Percentiles rank a stretch among this genome's conserved stretches.
phyloP scores from a whole-genome alignment of 2,797 vertebrate species.

The Cryptoprocta ferox region DNA sequence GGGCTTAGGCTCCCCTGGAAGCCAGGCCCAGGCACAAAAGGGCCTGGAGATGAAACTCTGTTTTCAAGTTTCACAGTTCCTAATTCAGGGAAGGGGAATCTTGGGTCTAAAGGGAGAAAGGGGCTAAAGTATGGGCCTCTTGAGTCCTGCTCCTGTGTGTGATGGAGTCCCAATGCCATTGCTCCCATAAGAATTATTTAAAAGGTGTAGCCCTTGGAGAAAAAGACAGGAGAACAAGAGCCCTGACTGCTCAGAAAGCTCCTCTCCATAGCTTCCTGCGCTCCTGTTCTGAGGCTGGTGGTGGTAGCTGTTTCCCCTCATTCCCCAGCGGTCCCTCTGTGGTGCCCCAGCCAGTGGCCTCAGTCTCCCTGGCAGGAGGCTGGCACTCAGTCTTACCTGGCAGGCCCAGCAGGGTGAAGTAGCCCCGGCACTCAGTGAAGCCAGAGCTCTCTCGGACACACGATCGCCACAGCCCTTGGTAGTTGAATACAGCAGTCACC shows the following conservation, averaged over 20 bases:
- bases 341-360: not conserved
- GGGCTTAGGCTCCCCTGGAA: not conserved
- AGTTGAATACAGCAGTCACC: conserved; percentile 91
- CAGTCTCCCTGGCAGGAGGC: rapidly evolving
- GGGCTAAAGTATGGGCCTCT: not conserved
- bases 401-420: conserved; percentile 94
- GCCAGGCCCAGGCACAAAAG: not conserved
- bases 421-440: conserved; percentile 93
- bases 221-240: not conserved
- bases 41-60: not conserved
- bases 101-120: not conserved
- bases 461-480: conserved; percentile 93
- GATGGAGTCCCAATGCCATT: not conserved
- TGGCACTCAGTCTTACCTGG: conserved; percentile 88
- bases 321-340: rapidly evolving
- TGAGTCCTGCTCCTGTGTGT: not conserved
- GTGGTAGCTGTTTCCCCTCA: not conserved
- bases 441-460: conserved; percentile 92
- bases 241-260: not conserved
- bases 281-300: not conserved
- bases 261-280: not conserved
- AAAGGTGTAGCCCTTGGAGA: not conserved
- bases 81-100: not conserved
- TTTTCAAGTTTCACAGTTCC: not conserved
- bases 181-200: not conserved